Evolutionary conservation across 2,113 vertebrate species (phyloP), one percentile per base, ranked within the genome.

Genomic region (Amblyopsis rosae): DNA sequence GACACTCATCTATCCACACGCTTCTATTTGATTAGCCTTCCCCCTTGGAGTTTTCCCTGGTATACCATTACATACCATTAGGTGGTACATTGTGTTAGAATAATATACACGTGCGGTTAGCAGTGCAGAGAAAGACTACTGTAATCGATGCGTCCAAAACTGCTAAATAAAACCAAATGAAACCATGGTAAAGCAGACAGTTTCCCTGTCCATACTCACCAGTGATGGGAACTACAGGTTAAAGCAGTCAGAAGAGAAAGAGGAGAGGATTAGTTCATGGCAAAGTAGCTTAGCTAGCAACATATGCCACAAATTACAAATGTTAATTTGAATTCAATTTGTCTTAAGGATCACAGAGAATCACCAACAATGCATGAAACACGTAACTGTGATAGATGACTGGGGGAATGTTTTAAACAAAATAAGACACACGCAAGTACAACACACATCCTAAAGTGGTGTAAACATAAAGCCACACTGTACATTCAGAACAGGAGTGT

Each of bases 171-270:
- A 57, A 16, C 41, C 17, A 45, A 62, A 7, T 15, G 16, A 48
- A 32, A n/a, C 12, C 19, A 6, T 15, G 17, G 1, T n/a, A 9
- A 19, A 12, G 48, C 15, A 26, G 26, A 26, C 26, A 26, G 16
- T n/a, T 62, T 16, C 16, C 45, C 35, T 10, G 35, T 50, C 60
- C 48, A 12, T 60, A 89, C 97, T 96, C 93, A 99, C 97, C 97
- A 80, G 96, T 98, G 88, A 99, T 99, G 83, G 97, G 97, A 88
- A 98, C 97, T 98, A 93, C 89, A 69, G 48, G 72, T 89, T 82
- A 92, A 88, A 90, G 95, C 94, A 95, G 95, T 93, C 85, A 79
- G 67, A 88, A 92, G 90, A 91, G 90, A 87, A 59, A 82, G 65
- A 82, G 75, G 11, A 77, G 65, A 77, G 8, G 56, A 76, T 85